phyloP scores from a whole-genome alignment of 2,113 vertebrate genomes.

The Hystrix cristata region DNA sequence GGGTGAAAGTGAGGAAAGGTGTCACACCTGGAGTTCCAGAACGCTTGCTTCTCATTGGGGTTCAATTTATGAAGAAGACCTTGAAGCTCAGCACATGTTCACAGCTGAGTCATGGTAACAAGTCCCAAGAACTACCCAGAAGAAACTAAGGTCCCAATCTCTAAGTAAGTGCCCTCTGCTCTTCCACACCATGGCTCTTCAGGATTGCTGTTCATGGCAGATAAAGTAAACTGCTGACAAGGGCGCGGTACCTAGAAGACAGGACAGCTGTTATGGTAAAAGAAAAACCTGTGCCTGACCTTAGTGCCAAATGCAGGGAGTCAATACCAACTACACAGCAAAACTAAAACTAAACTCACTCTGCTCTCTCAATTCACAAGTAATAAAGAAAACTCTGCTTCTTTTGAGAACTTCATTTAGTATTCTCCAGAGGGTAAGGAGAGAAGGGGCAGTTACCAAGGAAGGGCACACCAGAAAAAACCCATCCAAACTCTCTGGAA shows the following conservation, averaged over 20 bases:
- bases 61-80: slow-evolving; percentile 40
- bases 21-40: background rate
- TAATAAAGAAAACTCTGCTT: slow-evolving; percentile 47
- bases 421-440: background rate
- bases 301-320: background rate
- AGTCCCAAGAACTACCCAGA: slow-evolving; percentile 6
- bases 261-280: background rate
- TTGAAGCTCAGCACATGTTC: background rate
- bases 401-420: background rate
- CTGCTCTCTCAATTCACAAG: slow-evolving; percentile 32
- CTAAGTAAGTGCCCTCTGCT: slow-evolving; percentile 23
- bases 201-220: background rate
- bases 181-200: background rate
- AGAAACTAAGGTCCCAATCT: background rate
- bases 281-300: background rate
- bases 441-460: background rate
- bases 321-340: background rate
- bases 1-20: background rate
- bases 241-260: background rate
- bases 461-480: background rate
- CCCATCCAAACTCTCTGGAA: background rate
- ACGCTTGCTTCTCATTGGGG: slow-evolving; percentile 24
- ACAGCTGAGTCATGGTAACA: background rate
- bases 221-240: background rate
- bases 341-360: background rate